Percentiles rank a stretch among this genome's conserved stretches.
Evolutionary conservation across 2,113 vertebrate genomes (phyloP).

Genomic region (Lamprologus speciosus): DNA sequence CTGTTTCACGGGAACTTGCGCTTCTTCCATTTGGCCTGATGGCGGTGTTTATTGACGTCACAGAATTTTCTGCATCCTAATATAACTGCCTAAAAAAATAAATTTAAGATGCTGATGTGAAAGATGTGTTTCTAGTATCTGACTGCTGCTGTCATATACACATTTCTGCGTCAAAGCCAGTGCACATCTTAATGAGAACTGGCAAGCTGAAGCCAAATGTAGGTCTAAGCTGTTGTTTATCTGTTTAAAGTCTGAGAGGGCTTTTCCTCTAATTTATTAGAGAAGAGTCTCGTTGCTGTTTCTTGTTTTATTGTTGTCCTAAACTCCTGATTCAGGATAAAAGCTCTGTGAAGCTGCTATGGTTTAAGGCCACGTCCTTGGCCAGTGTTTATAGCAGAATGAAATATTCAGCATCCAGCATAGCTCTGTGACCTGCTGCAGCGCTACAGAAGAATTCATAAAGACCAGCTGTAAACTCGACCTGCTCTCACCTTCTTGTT

Average conservation of each 20-base stretch:
- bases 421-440: not conserved
- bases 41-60: not conserved
- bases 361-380: conserved; percentile 30
- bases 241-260: not conserved
- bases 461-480: not conserved
- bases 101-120: not conserved
- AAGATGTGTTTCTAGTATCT: not conserved
- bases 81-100: not conserved
- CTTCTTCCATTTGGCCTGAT: not conserved
- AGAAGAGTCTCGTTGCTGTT: not conserved
- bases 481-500: not conserved
- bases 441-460: not conserved
- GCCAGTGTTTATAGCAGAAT: not conserved
- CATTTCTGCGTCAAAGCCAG: not conserved
- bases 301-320: not conserved
- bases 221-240: not conserved
- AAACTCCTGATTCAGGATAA: not conserved
- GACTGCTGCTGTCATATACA: not conserved
- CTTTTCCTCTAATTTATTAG: not conserved
- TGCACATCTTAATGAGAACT: not conserved
- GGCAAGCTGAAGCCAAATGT: not conserved
- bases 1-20: not conserved
- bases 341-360: not conserved
- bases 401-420: conserved; percentile 19
- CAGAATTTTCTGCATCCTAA: rapidly evolving